phyloP scores from a whole-genome alignment of 2,797 vertebrate species.

The Yasuhikotakia modesta region DNA sequence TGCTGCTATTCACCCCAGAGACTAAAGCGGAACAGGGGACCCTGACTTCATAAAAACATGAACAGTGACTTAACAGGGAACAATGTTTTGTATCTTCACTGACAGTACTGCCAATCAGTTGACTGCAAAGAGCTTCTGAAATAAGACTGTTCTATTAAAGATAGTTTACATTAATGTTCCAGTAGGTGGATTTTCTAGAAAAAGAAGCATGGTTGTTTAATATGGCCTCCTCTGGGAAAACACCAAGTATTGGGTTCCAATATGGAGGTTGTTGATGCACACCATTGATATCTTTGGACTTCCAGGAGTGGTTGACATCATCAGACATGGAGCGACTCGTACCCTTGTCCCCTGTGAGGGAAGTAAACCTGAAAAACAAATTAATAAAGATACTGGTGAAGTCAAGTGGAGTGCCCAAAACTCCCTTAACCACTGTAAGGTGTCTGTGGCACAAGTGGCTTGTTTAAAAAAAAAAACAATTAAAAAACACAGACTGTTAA shows the following conservation, averaged over 20 bases:
- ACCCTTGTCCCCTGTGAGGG: background rate
- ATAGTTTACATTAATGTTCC: background rate
- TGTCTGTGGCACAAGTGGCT: background rate
- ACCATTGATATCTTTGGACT: conserved; percentile 6
- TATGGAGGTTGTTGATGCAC: conserved; percentile 24
- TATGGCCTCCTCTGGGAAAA: background rate
- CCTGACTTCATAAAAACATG: conserved; percentile 37
- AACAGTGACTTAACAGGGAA: background rate
- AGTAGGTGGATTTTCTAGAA: background rate
- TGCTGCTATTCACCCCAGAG: conserved; percentile 47
- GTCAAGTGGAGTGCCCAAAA: background rate
- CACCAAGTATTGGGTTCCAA: background rate
- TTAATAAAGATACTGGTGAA: conserved; percentile 17
- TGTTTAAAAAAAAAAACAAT: too few relatives aligned
- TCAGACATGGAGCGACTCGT: conserved; percentile 2
- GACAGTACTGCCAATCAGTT: background rate
- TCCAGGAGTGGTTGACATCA: conserved; percentile 23
- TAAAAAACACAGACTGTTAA: background rate
- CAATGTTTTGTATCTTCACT: conserved; percentile 5
- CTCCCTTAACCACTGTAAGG: too few relatives aligned
- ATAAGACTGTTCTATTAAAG: background rate
- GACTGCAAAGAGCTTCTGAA: background rate
- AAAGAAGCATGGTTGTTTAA: background rate
- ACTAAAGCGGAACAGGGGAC: conserved; percentile 14
- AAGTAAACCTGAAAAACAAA: conserved; percentile 4